These are phyloP conservation scores for Pipistrellus nathusii DNA, from an alignment of 2,797 vertebrate species.

Conservation along the genomic window DNA sequence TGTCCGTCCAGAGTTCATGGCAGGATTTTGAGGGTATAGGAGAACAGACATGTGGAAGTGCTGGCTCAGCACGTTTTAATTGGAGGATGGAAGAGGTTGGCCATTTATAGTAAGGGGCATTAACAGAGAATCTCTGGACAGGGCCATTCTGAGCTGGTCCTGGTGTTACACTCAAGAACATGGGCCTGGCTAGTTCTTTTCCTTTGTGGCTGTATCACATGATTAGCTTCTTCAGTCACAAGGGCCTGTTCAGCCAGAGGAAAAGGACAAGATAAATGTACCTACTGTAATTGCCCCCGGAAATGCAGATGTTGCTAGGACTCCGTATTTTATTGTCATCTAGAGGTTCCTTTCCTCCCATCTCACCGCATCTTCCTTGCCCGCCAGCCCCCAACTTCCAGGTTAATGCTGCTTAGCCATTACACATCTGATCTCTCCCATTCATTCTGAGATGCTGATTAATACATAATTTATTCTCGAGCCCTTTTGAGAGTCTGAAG, in stretches of 20 bases:
- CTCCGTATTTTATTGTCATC: background rate
- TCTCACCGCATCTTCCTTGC: background rate
- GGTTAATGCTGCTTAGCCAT: background rate
- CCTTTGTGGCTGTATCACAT: background rate
- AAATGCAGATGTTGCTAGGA: background rate
- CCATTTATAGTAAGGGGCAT: background rate
- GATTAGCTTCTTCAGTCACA: background rate
- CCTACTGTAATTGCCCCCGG: background rate
- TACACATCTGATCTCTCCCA: background rate
- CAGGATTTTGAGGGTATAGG: background rate
- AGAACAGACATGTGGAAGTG: background rate
- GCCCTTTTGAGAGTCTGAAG: background rate
- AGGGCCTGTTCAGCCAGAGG: background rate
- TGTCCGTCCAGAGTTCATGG: background rate
- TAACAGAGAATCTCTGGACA: background rate
- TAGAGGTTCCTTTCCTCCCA: background rate
- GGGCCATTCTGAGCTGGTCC: background rate
- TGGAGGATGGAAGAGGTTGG: background rate
- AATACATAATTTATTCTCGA: slow-evolving; percentile 30
- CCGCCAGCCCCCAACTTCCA: background rate
- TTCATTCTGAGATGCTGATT: slow-evolving; percentile 24
- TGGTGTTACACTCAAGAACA: background rate
- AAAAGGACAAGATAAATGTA: background rate
- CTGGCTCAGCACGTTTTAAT: background rate
- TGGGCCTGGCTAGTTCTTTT: background rate